A percentile compares a stretch with the other conserved stretches of the same genome.
Evolutionary conservation across 1,140 invertebrate species (phyloP).

Genomic region (Neomicropteryx cornuta): DNA sequence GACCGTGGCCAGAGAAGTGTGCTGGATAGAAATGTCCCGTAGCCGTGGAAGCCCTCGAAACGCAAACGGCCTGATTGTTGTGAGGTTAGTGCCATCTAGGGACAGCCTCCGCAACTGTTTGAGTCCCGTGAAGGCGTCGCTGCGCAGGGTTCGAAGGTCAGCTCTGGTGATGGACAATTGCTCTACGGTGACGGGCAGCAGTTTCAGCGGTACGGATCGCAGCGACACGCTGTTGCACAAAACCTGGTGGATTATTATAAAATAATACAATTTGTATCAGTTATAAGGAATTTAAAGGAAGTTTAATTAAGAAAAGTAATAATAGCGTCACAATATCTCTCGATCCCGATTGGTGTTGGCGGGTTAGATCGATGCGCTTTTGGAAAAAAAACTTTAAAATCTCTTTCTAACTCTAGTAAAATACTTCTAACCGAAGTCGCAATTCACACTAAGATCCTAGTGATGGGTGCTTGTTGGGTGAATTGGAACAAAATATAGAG

Average conservation of each 20-base stretch:
- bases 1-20: slow-evolving; percentile 63
- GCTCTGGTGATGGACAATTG: slow-evolving; percentile 73
- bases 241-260: slow-evolving; percentile 45
- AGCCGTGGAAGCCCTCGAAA: slow-evolving; percentile 66
- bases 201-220: slow-evolving; percentile 59
- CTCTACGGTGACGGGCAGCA: slow-evolving; percentile 60
- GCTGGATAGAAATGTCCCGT: slow-evolving; percentile 67
- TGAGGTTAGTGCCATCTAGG: slow-evolving; percentile 71
- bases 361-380: too few species aligned
- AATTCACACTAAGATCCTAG: too few species aligned
- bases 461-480: too few species aligned
- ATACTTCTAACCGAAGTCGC: too few species aligned
- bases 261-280: slow-evolving; percentile 13
- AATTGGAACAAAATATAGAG: too few species aligned
- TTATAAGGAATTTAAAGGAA: slow-evolving; percentile 2
- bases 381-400: too few species aligned
- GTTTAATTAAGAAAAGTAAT: neutral
- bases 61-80: slow-evolving; percentile 67
- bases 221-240: slow-evolving; percentile 75
- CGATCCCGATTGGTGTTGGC: neutral
- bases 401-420: too few species aligned
- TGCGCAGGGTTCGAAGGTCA: slow-evolving; percentile 62
- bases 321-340: slow-evolving; percentile 1
- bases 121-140: slow-evolving; percentile 65
- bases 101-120: slow-evolving; percentile 58